phyloP scores from a whole-genome alignment of 2,797 vertebrate species.

The Characodon lateralis region DNA sequence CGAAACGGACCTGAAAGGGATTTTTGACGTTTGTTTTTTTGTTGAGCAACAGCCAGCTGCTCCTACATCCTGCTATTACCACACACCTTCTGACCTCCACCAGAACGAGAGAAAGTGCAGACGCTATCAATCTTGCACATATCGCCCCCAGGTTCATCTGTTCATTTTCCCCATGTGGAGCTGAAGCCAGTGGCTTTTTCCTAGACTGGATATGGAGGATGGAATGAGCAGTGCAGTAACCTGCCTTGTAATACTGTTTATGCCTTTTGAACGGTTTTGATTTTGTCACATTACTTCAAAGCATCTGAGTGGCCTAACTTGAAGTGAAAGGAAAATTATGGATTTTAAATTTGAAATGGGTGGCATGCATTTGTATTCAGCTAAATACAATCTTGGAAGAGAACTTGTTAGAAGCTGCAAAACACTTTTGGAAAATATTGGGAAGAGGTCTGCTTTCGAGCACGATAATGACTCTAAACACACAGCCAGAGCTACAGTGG shows the following conservation, averaged over 20 bases:
- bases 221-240: conserved; percentile 37
- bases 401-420: not conserved
- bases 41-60: conserved; percentile 56
- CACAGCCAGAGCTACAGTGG: not conserved
- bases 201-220: conserved; percentile 31
- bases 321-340: not conserved
- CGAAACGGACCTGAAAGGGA: conserved; percentile 27
- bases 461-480: not conserved
- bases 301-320: not conserved
- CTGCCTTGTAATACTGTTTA: not conserved
- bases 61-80: conserved; percentile 61
- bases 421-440: not conserved
- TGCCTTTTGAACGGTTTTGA: not conserved
- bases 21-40: conserved; percentile 57
- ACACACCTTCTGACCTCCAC: conserved; percentile 49
- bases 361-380: not conserved
- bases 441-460: not conserved
- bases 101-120: conserved; percentile 52
- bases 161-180: conserved; percentile 61
- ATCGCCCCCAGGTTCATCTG: conserved; percentile 55
- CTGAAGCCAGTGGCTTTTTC: conserved; percentile 41
- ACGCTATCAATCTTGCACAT: conserved; percentile 52
- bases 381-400: not conserved
- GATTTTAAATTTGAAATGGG: not conserved
- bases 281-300: not conserved